phyloP scores from a whole-genome alignment of 2,797 vertebrate genomes.

The Lithobates sylvaticus region DNA sequence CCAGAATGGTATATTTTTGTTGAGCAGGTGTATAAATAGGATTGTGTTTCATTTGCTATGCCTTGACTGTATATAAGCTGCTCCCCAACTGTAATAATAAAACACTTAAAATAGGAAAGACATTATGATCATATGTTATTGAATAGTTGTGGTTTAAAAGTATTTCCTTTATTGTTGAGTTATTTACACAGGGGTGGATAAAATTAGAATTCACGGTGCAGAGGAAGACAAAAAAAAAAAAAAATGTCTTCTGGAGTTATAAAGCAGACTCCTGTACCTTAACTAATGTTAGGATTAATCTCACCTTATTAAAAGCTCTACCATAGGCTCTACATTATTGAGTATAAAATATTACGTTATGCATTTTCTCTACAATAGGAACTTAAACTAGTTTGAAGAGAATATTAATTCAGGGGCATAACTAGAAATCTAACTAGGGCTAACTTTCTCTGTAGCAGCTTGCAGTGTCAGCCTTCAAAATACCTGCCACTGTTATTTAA shows the following conservation, averaged over 20 bases:
- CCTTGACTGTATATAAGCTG: conserved; percentile 80
- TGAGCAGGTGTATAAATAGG: conserved; percentile 88
- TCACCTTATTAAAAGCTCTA: neutral
- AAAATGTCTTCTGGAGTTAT: conserved; percentile 39
- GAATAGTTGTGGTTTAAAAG: conserved; percentile 78
- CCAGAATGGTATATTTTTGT: neutral
- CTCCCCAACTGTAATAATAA: conserved; percentile 90
- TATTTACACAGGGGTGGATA: conserved; percentile 71
- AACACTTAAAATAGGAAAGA: conserved; percentile 78
- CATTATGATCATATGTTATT: conserved; percentile 84
- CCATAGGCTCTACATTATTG: too few relatives aligned
- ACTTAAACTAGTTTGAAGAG: too few relatives aligned
- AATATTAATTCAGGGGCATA: too few relatives aligned
- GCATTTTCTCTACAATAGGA: too few relatives aligned
- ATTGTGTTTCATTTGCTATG: conserved; percentile 75
- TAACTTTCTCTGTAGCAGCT: too few relatives aligned
- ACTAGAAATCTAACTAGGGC: too few relatives aligned
- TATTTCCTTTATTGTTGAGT: conserved; percentile 75
- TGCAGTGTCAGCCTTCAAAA: too few relatives aligned
- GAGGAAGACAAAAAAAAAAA: conserved; percentile 61
- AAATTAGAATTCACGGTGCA: conserved; percentile 71
- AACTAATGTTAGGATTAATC: neutral
- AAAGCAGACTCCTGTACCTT: conserved; percentile 36
- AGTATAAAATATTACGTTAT: too few relatives aligned
- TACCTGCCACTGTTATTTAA: too few relatives aligned